These are phyloP conservation scores for Eupithecia subumbrata DNA, from an alignment of 2,888 invertebrate genomes.

Conservation along the genomic window DNA sequence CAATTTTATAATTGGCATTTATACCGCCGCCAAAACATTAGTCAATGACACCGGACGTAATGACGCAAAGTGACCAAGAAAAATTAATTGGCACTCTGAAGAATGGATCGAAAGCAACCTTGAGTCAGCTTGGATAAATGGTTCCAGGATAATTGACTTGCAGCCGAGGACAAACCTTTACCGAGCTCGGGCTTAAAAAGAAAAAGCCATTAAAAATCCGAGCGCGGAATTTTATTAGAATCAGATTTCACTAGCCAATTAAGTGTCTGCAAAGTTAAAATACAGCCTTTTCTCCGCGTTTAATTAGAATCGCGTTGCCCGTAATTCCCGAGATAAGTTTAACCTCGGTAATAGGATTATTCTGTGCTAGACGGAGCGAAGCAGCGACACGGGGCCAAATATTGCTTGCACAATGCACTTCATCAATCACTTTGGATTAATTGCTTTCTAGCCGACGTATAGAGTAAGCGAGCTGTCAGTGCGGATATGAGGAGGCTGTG, in stretches of 20 bases:
- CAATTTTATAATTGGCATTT: conserved; percentile 1
- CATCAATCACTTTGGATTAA: conserved; percentile 62
- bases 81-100: neutral
- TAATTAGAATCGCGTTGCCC: conserved; percentile 41
- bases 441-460: conserved; percentile 58
- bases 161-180: conserved; percentile 18
- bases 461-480: conserved; percentile 61
- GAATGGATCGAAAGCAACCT: conserved; percentile 15
- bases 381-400: conserved; percentile 39
- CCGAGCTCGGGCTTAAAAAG: conserved; percentile 16
- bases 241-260: conserved; percentile 37
- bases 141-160: conserved; percentile 34
- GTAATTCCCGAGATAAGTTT: conserved; percentile 38
- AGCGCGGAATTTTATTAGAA: conserved; percentile 31
- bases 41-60: conserved; percentile 10
- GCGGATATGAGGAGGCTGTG: conserved; percentile 57
- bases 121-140: conserved; percentile 17
- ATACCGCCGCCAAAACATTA: neutral
- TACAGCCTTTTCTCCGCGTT: conserved; percentile 33
- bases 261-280: conserved; percentile 36
- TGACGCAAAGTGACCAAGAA: conserved; percentile 12
- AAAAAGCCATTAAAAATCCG: conserved; percentile 32
- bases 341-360: conserved; percentile 40
- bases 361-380: conserved; percentile 27
- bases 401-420: conserved; percentile 53